phyloP scores from a whole-genome alignment of 2,888 invertebrate species.

The Cosmorhoe ocellata region DNA sequence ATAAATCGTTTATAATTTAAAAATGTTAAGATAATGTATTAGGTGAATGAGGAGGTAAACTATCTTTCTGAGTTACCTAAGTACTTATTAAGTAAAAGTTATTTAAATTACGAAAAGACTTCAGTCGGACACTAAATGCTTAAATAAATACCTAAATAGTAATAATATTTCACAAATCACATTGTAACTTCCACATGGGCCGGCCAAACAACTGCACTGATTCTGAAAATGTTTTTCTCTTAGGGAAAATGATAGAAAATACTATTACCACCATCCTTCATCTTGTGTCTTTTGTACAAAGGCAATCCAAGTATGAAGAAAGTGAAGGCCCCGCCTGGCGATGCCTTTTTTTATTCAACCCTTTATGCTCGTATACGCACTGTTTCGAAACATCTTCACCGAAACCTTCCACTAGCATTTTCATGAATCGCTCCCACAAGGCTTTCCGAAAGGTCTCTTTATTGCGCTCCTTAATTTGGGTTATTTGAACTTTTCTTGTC shows the following conservation, averaged over 20 bases:
- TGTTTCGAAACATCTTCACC: slow-evolving; percentile 59
- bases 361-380: slow-evolving; percentile 44
- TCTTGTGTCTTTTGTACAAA: slow-evolving; percentile 31
- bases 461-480: slow-evolving; percentile 70
- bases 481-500: slow-evolving; percentile 70
- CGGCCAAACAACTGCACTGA: background rate
- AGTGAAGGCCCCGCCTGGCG: slow-evolving; percentile 33
- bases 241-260: slow-evolving; percentile 25
- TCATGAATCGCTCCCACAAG: slow-evolving; percentile 70
- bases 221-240: slow-evolving; percentile 9
- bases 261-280: slow-evolving; percentile 15
- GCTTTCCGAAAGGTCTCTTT: slow-evolving; percentile 67
- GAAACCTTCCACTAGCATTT: slow-evolving; percentile 61
- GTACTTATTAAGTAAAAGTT: too few species aligned
- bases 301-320: slow-evolving; percentile 40
- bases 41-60: too few species aligned
- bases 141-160: too few species aligned
- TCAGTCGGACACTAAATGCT: too few species aligned
- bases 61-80: too few species aligned
- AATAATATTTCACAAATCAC: too few species aligned
- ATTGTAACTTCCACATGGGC: too few species aligned
- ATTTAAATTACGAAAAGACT: too few species aligned
- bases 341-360: slow-evolving; percentile 50
- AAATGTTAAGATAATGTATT: too few species aligned
- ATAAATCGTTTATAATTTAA: background rate